A percentile compares a stretch with the other conserved stretches of the same genome.
phyloP scores from a whole-genome alignment of 2,113 vertebrate genomes.

The Uropsilus gracilis region DNA sequence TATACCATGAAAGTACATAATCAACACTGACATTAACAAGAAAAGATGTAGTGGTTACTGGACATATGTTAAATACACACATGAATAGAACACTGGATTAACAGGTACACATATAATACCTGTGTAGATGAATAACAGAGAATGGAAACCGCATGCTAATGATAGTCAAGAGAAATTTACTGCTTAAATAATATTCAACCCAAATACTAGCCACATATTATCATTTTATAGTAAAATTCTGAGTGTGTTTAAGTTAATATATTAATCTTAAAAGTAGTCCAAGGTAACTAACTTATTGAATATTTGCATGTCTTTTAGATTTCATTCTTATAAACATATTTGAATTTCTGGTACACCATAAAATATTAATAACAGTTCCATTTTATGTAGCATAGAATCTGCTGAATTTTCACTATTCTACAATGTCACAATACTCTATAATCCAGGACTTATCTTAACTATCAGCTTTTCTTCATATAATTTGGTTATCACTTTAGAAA shows the following conservation, averaged over 20 bases:
- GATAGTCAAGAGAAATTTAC: neutral
- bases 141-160: no score
- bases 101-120: neutral
- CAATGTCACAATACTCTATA: no score
- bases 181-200: neutral
- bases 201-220: neutral
- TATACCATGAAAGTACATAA: neutral
- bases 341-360: neutral
- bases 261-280: neutral
- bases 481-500: neutral
- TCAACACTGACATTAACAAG: neutral
- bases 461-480: no score
- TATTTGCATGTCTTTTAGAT: neutral
- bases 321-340: neutral
- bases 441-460: no score
- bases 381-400: neutral
- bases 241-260: neutral
- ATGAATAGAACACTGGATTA: neutral
- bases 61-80: no score
- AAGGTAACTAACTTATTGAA: neutral
- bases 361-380: neutral
- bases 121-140: no score
- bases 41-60: neutral
- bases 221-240: neutral
- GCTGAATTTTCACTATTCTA: no score